These are phyloP conservation scores for Orthonychiurus folsomi DNA, from an alignment of 2,888 invertebrate genomes.

Conservation along the genomic window DNA sequence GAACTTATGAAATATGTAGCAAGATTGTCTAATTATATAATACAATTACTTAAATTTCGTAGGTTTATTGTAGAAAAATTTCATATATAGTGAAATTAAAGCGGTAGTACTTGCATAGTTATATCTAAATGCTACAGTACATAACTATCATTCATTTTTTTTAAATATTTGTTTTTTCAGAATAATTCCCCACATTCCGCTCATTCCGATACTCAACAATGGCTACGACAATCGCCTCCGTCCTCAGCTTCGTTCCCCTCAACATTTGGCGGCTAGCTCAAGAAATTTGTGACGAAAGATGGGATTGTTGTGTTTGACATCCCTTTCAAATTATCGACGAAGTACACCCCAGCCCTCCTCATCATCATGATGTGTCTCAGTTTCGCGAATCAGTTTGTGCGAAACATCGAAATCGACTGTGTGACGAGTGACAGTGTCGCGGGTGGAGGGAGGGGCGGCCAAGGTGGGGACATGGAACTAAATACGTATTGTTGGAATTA, in stretches of 20 bases:
- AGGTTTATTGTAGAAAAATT: no score
- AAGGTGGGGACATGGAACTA: slow-evolving; percentile 17
- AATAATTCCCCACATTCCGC: not conserved
- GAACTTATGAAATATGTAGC: no score
- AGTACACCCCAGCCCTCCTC: slow-evolving; percentile 24
- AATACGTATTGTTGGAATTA: slow-evolving; percentile 25
- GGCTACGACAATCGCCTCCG: not conserved
- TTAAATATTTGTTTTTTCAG: not conserved
- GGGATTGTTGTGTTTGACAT: slow-evolving; percentile 14
- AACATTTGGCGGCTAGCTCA: slow-evolving; percentile 21
- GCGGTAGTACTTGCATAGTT: no score
- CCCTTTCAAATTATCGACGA: slow-evolving; percentile 22
- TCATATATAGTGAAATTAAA: no score
- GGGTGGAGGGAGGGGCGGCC: slow-evolving; percentile 6
- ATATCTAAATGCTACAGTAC: no score
- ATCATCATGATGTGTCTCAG: slow-evolving; percentile 21
- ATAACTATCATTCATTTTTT: no score
- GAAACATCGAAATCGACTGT: slow-evolving; percentile 24
- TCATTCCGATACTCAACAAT: not conserved
- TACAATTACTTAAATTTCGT: no score
- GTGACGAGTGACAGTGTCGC: slow-evolving; percentile 9
- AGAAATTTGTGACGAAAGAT: slow-evolving; percentile 17
- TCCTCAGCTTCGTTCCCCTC: slow-evolving; percentile 17
- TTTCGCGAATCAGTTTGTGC: slow-evolving; percentile 22
- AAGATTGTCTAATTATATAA: no score